Percentiles rank a stretch among this genome's conserved stretches.
phyloP scores from a whole-genome alignment of 1,140 invertebrate species.

The Macrobrachium rosenbergii region DNA sequence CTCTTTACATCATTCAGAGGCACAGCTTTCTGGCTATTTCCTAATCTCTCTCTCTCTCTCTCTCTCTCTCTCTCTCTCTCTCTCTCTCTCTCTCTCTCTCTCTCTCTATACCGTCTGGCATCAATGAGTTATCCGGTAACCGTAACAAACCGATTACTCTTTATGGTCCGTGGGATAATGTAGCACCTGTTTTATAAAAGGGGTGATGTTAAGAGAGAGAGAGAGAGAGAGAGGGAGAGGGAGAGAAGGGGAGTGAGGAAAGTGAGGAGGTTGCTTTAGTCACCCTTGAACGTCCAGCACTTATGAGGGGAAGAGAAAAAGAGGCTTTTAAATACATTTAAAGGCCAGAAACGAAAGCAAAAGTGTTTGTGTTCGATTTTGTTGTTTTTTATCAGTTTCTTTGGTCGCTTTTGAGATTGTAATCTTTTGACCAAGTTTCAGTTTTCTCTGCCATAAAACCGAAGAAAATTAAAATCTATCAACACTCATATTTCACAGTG shows the following conservation, averaged over 20 bases:
- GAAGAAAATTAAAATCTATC: too few relatives aligned
- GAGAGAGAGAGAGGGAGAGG: not conserved
- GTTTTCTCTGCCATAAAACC: too few relatives aligned
- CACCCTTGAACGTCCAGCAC: too few relatives aligned
- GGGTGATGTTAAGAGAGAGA: constrained; percentile 12
- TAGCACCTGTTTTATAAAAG: constrained; percentile 20
- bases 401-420: too few relatives aligned
- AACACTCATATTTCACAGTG: too few relatives aligned
- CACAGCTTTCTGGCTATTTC: not conserved
- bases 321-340: too few relatives aligned
- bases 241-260: constrained; percentile 6
- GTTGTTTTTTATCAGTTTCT: too few relatives aligned
- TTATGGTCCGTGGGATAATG: not conserved
- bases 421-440: too few relatives aligned
- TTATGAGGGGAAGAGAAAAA: too few relatives aligned
- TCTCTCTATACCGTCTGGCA: not conserved
- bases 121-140: not conserved
- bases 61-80: not conserved
- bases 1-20: not conserved
- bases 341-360: too few relatives aligned
- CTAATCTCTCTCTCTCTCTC: not conserved
- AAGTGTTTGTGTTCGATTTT: too few relatives aligned
- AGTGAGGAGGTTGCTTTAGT: not conserved
- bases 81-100: not conserved
- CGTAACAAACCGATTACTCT: constrained; percentile 23